phyloP scores from a whole-genome alignment of 1,140 invertebrate genomes.

The Bombus breviceps region DNA sequence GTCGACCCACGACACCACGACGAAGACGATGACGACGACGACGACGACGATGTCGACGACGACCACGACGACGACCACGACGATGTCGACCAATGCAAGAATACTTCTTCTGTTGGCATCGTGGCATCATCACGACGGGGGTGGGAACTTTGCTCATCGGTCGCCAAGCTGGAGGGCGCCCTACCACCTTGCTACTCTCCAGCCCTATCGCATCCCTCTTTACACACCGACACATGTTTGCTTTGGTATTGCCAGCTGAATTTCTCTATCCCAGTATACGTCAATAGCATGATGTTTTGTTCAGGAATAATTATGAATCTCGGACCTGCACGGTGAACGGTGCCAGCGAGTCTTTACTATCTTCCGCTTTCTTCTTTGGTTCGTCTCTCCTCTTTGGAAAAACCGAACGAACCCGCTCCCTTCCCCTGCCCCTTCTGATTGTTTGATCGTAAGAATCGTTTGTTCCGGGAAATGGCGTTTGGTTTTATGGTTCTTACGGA shows the following conservation, averaged over 20 bases:
- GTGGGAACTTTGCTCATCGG: conserved; percentile 58
- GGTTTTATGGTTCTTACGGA: conserved; percentile 19
- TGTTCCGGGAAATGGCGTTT: conserved; percentile 16
- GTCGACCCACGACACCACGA: conserved; percentile 50
- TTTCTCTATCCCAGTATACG: conserved; percentile 36
- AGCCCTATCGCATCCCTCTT: conserved; percentile 25
- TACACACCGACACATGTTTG: conserved; percentile 26
- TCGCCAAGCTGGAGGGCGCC: conserved; percentile 68
- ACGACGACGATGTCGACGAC: conserved; percentile 49
- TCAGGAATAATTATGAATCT: conserved; percentile 48
- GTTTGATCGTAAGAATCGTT: conserved; percentile 12
- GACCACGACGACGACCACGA: conserved; percentile 46
- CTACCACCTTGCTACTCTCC: conserved; percentile 18
- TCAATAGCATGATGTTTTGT: conserved; percentile 42
- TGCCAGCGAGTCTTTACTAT: conserved; percentile 16
- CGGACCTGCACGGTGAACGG: not conserved
- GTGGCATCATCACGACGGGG: conserved; percentile 60
- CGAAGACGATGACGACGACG: conserved; percentile 19
- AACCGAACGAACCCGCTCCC: not conserved
- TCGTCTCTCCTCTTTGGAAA: not conserved
- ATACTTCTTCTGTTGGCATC: conserved; percentile 68
- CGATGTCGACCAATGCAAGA: conserved; percentile 65
- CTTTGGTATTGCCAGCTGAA: conserved; percentile 46
- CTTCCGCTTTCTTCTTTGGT: not conserved
- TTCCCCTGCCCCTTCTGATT: not conserved